These are phyloP conservation scores for Ophion costatus DNA, from an alignment of 2,888 invertebrate species.

Conservation along the genomic window DNA sequence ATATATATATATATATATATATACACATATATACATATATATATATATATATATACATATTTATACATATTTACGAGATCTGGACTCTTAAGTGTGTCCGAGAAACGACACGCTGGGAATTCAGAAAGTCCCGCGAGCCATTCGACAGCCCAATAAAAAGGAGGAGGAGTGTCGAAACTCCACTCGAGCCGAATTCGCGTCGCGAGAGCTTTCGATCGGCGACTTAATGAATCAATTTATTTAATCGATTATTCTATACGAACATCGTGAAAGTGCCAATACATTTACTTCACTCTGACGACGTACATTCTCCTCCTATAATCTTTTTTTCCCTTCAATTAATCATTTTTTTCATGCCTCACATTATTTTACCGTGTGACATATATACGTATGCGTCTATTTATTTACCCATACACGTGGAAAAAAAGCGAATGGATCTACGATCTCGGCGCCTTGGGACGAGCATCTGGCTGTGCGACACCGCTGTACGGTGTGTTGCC, in stretches of 20 bases:
- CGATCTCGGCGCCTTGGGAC: constrained; percentile 31
- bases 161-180: constrained; percentile 60
- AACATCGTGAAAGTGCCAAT: constrained; percentile 56
- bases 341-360: neutral
- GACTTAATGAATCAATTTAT: constrained; percentile 65
- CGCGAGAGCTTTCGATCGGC: constrained; percentile 8
- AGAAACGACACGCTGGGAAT: constrained; percentile 44
- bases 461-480: constrained; percentile 65
- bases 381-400: neutral
- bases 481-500: constrained; percentile 64
- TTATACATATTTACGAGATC: neutral
- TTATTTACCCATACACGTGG: neutral
- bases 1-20: constrained; percentile 1
- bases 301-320: neutral
- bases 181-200: constrained; percentile 33
- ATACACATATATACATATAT: neutral
- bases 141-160: neutral
- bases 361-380: neutral
- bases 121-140: constrained; percentile 50
- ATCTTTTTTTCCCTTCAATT: constrained; percentile 1
- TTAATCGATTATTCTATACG: constrained; percentile 57
- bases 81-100: neutral
- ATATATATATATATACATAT: neutral
- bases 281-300: constrained; percentile 39
- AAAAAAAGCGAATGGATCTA: neutral